phyloP scores from a whole-genome alignment of 2,113 vertebrate species.

The Spheniscus mendiculus region DNA sequence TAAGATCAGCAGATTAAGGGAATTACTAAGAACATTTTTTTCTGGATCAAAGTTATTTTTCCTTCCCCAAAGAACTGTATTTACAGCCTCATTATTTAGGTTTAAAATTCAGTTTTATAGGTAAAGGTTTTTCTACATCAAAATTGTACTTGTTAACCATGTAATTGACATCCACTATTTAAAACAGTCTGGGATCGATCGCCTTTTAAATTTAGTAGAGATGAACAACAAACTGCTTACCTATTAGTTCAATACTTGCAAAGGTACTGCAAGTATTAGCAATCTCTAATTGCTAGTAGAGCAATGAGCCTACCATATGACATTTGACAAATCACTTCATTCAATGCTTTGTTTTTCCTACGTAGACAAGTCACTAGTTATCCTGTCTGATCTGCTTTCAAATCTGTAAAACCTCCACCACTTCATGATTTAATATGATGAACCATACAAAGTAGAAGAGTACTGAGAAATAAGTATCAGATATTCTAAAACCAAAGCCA shows the following conservation, averaged over 20 bases:
- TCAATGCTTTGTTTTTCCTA: neutral
- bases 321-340: neutral
- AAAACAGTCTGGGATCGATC: neutral
- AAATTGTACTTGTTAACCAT: neutral
- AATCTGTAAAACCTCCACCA: neutral
- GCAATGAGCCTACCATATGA: neutral
- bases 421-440: neutral
- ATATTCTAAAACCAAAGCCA: neutral
- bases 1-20: neutral
- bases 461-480: neutral
- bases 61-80: neutral
- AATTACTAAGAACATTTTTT: neutral
- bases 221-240: neutral
- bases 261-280: neutral
- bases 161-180: neutral
- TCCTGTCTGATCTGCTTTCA: neutral
- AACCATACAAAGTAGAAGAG: neutral
- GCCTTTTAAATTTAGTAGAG: neutral
- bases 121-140: neutral
- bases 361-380: neutral
- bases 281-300: neutral
- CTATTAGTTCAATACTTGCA: neutral
- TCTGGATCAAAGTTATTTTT: neutral
- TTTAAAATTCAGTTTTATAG: neutral
- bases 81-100: neutral